phyloP scores from a whole-genome alignment of 2,888 invertebrate species.

The Amaurobius ferox region DNA sequence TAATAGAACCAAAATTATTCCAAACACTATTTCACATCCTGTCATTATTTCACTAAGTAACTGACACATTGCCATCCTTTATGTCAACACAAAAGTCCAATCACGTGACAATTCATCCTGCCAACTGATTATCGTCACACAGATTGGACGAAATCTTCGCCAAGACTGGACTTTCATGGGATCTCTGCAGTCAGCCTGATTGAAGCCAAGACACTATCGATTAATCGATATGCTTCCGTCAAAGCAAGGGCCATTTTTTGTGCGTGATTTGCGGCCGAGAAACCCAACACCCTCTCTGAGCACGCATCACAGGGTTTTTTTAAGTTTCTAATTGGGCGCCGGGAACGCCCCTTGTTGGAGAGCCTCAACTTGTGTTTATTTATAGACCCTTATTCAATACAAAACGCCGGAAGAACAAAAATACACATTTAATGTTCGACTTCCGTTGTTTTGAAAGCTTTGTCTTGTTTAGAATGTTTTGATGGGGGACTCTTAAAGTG shows the following conservation, averaged over 20 bases:
- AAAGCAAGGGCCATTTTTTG: conserved; percentile 26
- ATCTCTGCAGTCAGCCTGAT: conserved; percentile 1
- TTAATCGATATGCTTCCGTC: conserved; percentile 58
- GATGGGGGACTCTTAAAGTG: too few relatives aligned
- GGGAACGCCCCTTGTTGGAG: neutral
- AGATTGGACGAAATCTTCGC: neutral
- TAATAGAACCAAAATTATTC: too few relatives aligned
- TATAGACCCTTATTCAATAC: neutral
- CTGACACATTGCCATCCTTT: neutral
- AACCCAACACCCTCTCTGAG: conserved; percentile 3
- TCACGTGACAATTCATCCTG: neutral
- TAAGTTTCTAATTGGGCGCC: conserved; percentile 9
- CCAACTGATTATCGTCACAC: too few relatives aligned
- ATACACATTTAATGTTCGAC: neutral
- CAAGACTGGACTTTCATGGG: neutral
- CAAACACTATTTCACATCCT: too few relatives aligned
- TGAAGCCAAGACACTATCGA: conserved; percentile 31
- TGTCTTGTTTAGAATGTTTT: neutral
- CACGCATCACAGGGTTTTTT: conserved; percentile 3
- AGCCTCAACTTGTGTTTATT: neutral
- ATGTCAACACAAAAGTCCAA: neutral
- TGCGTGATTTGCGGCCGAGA: conserved; percentile 28
- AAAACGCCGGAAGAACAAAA: neutral
- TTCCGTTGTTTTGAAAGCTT: neutral
- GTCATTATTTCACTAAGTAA: too few relatives aligned